These are phyloP conservation scores for Harpagoxenus sublaevis DNA, from an alignment of 2,888 invertebrate genomes.

Conservation along the genomic window DNA sequence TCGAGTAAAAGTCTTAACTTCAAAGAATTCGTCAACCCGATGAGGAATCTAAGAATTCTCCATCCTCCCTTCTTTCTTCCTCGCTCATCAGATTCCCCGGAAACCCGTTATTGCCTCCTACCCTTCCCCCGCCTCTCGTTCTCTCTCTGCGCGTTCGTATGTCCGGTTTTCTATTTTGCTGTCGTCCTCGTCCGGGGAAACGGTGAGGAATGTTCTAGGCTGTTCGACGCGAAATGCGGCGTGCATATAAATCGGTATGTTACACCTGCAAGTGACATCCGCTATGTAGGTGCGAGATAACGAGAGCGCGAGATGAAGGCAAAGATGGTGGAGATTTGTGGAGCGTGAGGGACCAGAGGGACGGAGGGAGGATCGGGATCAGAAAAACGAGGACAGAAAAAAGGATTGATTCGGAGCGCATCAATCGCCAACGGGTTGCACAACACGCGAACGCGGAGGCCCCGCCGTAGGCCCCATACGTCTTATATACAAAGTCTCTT, in stretches of 20 bases:
- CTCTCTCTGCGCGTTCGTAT: slow-evolving; percentile 29
- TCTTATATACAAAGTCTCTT: slow-evolving; percentile 72
- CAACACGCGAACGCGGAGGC: background rate
- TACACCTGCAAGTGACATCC: slow-evolving; percentile 77
- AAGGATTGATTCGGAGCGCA: slow-evolving; percentile 6
- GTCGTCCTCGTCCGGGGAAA: slow-evolving; percentile 63
- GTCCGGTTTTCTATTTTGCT: slow-evolving; percentile 52
- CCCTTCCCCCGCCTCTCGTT: slow-evolving; percentile 57
- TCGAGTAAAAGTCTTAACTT: too few species aligned
- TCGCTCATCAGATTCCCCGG: slow-evolving; percentile 38
- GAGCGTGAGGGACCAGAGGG: too few species aligned
- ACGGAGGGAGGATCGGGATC: background rate
- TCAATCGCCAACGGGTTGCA: slow-evolving; percentile 19
- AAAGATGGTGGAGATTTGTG: background rate
- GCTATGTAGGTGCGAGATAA: slow-evolving; percentile 59
- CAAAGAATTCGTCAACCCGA: background rate
- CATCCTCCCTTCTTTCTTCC: slow-evolving; percentile 44
- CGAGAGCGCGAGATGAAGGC: background rate
- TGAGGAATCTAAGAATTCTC: slow-evolving; percentile 41
- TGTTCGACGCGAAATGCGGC: slow-evolving; percentile 76
- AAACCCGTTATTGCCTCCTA: slow-evolving; percentile 41
- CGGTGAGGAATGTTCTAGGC: slow-evolving; percentile 76
- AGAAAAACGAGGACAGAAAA: slow-evolving; percentile 7
- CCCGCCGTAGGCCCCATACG: slow-evolving; percentile 73
- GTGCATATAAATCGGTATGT: slow-evolving; percentile 78